Evolutionary conservation across 2,113 vertebrate genomes (phyloP).

Genomic region (Cathartes aura): DNA sequence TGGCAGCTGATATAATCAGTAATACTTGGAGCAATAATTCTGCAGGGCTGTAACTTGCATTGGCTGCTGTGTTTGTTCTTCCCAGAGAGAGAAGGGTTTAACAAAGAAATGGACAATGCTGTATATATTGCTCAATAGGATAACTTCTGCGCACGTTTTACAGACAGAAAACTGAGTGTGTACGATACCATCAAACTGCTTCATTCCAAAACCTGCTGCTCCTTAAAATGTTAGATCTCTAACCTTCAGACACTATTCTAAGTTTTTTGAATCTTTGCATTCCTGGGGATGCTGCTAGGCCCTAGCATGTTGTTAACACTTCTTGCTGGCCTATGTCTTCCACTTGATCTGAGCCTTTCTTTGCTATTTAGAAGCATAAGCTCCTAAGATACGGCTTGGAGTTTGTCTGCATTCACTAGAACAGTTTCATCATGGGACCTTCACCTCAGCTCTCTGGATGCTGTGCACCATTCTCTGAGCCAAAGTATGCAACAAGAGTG

Average conservation of each 20-base stretch:
- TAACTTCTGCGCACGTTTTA: constrained; percentile 15
- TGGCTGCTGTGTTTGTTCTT: constrained; percentile 69
- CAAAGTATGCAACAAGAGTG: not conserved
- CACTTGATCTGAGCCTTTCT: not conserved
- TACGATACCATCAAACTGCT: not conserved
- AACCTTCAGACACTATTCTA: not conserved
- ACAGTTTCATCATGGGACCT: not conserved
- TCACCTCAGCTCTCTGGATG: not conserved
- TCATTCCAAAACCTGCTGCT: constrained; percentile 27
- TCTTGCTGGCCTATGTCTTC: not conserved
- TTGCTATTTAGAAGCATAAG: not conserved
- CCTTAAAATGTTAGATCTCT: not conserved
- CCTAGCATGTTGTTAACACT: not conserved
- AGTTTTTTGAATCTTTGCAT: not conserved
- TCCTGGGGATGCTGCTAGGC: not conserved
- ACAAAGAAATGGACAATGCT: constrained; percentile 23
- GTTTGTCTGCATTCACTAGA: not conserved
- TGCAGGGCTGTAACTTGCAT: not conserved
- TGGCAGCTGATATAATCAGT: constrained; percentile 37
- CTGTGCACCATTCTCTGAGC: not conserved
- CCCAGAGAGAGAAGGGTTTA: constrained; percentile 48
- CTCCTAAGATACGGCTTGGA: not conserved
- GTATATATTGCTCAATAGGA: constrained; percentile 52
- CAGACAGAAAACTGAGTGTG: not conserved
- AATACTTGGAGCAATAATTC: not conserved